Conservation (phyloP, 2,113 vertebrate species). For the Dryoscopus gambensis region DNA sequence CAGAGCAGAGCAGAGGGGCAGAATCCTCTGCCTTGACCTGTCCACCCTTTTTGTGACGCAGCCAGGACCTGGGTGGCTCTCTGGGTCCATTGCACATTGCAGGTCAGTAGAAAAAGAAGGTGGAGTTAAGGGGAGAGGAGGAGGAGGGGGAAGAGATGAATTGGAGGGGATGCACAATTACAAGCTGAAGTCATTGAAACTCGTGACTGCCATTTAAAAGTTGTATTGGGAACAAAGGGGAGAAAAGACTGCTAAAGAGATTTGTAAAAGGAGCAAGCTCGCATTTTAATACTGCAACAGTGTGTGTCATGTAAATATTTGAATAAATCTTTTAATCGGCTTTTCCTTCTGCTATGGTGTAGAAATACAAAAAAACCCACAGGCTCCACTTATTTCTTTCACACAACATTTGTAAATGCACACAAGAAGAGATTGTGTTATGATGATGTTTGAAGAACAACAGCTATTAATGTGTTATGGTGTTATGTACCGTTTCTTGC, state of each 20-base stretch:
- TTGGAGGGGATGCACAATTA: neutral
- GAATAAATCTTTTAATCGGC: conserved; percentile 39
- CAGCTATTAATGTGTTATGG: neutral
- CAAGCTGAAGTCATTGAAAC: neutral
- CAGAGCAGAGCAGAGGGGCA: neutral
- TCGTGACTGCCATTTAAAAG: neutral
- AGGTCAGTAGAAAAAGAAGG: neutral
- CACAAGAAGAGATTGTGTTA: neutral
- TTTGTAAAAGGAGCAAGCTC: neutral
- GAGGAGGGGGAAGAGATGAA: neutral
- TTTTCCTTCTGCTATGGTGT: neutral
- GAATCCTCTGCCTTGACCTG: neutral
- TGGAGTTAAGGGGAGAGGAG: neutral
- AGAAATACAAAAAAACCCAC: neutral
- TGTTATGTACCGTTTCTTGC: neutral
- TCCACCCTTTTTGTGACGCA: neutral
- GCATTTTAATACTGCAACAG: neutral
- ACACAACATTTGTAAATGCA: neutral
- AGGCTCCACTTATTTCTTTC: neutral
- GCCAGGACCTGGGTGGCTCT: neutral
- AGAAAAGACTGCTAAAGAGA: neutral
- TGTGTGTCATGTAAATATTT: conserved; percentile 39
- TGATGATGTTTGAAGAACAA: neutral
- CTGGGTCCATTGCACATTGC: neutral
- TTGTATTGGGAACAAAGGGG: neutral